phyloP scores from a whole-genome alignment of 2,797 vertebrate genomes.

The Ataeniobius toweri region DNA sequence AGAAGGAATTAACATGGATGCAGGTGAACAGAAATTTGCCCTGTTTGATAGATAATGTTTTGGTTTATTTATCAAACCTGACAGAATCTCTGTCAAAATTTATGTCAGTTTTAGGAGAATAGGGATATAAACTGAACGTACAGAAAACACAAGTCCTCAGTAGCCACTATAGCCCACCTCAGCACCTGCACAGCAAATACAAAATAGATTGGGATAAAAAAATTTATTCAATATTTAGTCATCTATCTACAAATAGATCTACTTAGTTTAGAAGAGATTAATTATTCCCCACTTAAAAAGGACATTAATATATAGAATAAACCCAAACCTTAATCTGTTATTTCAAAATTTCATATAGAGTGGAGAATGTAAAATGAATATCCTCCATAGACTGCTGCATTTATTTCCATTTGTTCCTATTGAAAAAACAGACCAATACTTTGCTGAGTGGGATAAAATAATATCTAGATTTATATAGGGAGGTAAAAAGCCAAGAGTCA shows the following conservation, averaged over 20 bases:
- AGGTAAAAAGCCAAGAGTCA: too few relatives aligned
- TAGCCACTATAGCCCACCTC: not conserved
- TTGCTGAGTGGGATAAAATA: not conserved
- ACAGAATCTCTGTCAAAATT: too few relatives aligned
- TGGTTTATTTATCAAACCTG: too few relatives aligned
- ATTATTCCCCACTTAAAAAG: not conserved
- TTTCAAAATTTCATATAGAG: not conserved
- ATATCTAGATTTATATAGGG: too few relatives aligned
- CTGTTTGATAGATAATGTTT: not conserved
- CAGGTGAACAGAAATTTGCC: not conserved
- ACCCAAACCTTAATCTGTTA: not conserved
- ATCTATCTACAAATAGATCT: not conserved
- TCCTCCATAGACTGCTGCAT: not conserved
- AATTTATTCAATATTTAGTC: not conserved
- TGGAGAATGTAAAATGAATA: conserved; percentile 1
- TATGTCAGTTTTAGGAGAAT: too few relatives aligned
- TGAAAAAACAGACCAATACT: not conserved
- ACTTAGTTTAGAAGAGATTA: not conserved
- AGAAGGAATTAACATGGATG: too few relatives aligned
- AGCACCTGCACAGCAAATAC: not conserved
- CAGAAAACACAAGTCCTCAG: not conserved
- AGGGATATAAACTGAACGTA: too few relatives aligned
- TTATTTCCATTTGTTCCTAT: not conserved
- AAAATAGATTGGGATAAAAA: not conserved
- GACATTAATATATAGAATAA: not conserved